Conservation (phyloP, 2,113 vertebrate species). For the Hippocampus comes region DNA sequence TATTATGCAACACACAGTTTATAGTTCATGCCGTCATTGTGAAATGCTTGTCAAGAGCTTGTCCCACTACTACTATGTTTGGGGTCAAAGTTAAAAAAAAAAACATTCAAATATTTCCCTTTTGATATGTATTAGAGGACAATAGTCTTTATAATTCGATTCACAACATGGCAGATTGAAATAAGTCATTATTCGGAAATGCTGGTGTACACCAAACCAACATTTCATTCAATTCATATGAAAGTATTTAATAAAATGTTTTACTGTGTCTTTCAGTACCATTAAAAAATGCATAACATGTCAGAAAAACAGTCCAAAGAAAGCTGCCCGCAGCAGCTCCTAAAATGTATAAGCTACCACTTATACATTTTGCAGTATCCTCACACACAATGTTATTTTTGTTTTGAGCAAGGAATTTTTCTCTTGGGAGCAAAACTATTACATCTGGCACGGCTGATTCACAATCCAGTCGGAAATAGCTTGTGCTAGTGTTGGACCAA, state of each 20-base stretch:
- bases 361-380: neutral
- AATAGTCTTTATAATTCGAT: constrained; percentile 22
- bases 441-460: constrained; percentile 1
- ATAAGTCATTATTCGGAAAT: constrained; percentile 48
- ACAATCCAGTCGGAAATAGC: neutral
- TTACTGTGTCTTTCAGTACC: too few species aligned
- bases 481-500: neutral
- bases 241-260: neutral
- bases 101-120: constrained; percentile 22
- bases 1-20: constrained; percentile 31
- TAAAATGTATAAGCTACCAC: neutral
- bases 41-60: constrained; percentile 30
- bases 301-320: too few species aligned
- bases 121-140: neutral
- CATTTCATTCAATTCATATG: neutral
- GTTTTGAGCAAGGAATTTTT: constrained; percentile 1
- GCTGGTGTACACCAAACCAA: constrained; percentile 35
- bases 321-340: too few species aligned
- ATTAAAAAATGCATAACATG: too few species aligned
- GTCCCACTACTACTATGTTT: constrained; percentile 34
- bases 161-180: constrained; percentile 43
- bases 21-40: constrained; percentile 26
- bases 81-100: constrained; percentile 20
- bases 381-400: constrained; percentile 1
- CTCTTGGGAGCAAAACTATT: neutral